phyloP scores from a whole-genome alignment of 2,113 vertebrate genomes.

The Nannospalax galili region DNA sequence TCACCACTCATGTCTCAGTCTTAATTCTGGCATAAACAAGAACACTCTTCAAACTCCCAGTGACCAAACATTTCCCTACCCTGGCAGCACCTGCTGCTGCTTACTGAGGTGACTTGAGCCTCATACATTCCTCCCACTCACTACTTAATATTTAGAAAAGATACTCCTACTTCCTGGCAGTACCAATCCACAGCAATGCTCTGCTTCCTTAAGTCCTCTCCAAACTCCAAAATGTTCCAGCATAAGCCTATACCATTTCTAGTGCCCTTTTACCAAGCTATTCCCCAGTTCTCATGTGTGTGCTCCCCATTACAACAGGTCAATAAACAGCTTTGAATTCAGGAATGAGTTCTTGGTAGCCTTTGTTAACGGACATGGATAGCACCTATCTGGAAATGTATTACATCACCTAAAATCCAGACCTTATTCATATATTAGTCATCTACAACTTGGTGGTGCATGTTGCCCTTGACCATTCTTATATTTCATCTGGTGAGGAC shows the following conservation, averaged over 20 bases:
- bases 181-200: background rate
- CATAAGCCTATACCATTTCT: background rate
- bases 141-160: background rate
- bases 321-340: background rate
- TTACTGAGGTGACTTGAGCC: rapidly evolving
- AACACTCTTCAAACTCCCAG: background rate
- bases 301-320: background rate
- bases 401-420: background rate
- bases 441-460: background rate
- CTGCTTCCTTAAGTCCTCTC: background rate
- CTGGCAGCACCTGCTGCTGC: background rate
- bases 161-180: background rate
- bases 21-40: background rate
- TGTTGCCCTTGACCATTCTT: background rate
- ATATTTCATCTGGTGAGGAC: background rate
- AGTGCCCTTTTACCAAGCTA: background rate
- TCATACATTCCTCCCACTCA: background rate
- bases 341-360: background rate
- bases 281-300: rapidly evolving
- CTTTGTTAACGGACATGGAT: background rate
- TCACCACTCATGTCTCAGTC: background rate
- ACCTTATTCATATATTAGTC: background rate
- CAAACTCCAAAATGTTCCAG: background rate
- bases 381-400: background rate
- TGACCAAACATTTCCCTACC: background rate